phyloP scores from a whole-genome alignment of 2,888 invertebrate species.

The Endomychus coccineus region DNA sequence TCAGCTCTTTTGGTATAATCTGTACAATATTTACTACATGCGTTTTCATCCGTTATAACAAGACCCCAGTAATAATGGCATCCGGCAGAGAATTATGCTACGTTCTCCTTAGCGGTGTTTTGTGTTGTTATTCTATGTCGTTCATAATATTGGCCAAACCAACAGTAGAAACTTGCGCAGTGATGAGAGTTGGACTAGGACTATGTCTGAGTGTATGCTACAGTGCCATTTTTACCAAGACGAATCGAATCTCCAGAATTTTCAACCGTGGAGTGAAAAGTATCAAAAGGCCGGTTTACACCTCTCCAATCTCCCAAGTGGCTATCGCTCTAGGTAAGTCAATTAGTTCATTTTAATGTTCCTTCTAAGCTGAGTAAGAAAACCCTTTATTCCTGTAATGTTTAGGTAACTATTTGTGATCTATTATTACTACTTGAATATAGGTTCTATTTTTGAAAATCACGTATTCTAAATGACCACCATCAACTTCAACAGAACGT shows the following conservation, averaged over 20 bases:
- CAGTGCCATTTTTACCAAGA: slow-evolving; percentile 68
- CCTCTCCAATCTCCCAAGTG: slow-evolving; percentile 68
- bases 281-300: slow-evolving; percentile 64
- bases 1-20: slow-evolving; percentile 55
- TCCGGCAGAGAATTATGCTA: slow-evolving; percentile 72
- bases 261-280: slow-evolving; percentile 65
- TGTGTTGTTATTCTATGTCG: slow-evolving; percentile 58
- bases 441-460: too few relatives aligned
- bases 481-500: too few relatives aligned
- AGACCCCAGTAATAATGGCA: slow-evolving; percentile 69
- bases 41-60: slow-evolving; percentile 52
- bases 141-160: slow-evolving; percentile 64
- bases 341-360: neutral
- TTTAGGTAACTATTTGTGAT: too few relatives aligned
- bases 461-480: too few relatives aligned
- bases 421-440: too few relatives aligned
- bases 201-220: slow-evolving; percentile 67
- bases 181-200: slow-evolving; percentile 60
- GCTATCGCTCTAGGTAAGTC: slow-evolving; percentile 57
- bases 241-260: slow-evolving; percentile 65
- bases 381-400: too few relatives aligned
- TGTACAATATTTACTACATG: slow-evolving; percentile 54
- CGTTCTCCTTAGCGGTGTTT: slow-evolving; percentile 62
- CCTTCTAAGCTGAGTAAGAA: too few relatives aligned
- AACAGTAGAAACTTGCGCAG: slow-evolving; percentile 55